phyloP scores from a whole-genome alignment of 2,113 vertebrate genomes.

The Edolisoma coerulescens region DNA sequence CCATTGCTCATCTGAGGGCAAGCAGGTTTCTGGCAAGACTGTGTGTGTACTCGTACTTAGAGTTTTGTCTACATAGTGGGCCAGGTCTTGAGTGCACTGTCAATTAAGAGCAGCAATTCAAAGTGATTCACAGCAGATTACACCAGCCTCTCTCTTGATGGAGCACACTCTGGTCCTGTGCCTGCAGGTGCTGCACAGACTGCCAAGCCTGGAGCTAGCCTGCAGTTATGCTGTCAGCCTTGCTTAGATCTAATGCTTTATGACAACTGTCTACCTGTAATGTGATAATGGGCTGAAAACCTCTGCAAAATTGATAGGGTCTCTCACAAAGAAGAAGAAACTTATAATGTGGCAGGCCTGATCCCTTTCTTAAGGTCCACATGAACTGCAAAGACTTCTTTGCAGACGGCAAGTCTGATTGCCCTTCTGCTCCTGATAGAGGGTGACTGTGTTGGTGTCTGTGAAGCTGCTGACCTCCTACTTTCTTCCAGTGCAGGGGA shows the following conservation, averaged over 20 bases:
- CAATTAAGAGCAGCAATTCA: constrained; percentile 66
- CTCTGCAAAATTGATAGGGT: constrained; percentile 79
- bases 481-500: background rate
- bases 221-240: constrained; percentile 69
- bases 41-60: background rate
- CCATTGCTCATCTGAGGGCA: constrained; percentile 29
- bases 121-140: constrained; percentile 67
- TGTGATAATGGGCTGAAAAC: constrained; percentile 68
- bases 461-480: background rate
- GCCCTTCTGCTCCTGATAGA: background rate
- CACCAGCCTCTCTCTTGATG: constrained; percentile 60
- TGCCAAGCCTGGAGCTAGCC: constrained; percentile 77
- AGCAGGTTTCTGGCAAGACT: constrained; percentile 56
- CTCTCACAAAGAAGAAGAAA: constrained; percentile 37
- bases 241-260: constrained; percentile 74
- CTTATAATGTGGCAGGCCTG: background rate
- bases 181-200: constrained; percentile 68
- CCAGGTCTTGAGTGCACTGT: constrained; percentile 60
- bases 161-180: constrained; percentile 39
- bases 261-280: constrained; percentile 83
- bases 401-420: background rate
- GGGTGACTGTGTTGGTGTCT: background rate
- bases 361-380: background rate
- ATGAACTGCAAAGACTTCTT: background rate
- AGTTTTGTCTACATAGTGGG: constrained; percentile 50